Evolutionary conservation across 2,888 invertebrate species (phyloP), one percentile per base, ranked within the genome.

Genomic region (Venusia cambrica): DNA sequence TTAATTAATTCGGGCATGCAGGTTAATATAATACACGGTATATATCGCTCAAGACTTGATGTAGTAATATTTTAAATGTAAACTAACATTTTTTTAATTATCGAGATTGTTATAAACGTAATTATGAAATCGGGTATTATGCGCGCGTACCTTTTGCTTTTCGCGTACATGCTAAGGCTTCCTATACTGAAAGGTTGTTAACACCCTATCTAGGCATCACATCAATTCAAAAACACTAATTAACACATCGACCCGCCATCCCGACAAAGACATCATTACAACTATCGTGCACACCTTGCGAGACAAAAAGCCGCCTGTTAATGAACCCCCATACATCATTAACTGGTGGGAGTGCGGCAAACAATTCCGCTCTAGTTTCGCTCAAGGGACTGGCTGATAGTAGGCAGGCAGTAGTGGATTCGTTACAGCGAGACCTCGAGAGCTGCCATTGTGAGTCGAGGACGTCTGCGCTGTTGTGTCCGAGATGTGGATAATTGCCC

Each of bases 401-500:
- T 73, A 72, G 70, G 62, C 60, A 68, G 69, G 57, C 58, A 68
- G 72, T 77, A 75, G 80, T 76, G 79, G 77, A 81, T 81, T 85
- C 85, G 85, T 85, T 85, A 84, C 80, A 73, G 75, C 71, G 74
- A 63, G 67, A 69, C 69, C 74, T 81, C 75, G 77, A 84, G 85
- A 70, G 80, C 66, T 55, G 62, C 79, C 71, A 85, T 85, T 85
- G 85, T 85, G 84, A 73, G 57, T 76, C 61, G 73, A 83, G 80
- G 65, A 76, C 79, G 79, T 77, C 78, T 77, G 76, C 73, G 73
- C 76, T 67, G 80, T 81, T 80, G 79, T 81, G 84, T 84, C 84
- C 84, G 77, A 83, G 83, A 78, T 77, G 74, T 73, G 73, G 76
- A 74, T 85, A 87, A 87, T 87, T 85, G 84, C 84, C 83, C 74